Percentiles rank a stretch among this genome's conserved stretches.
Evolutionary conservation across 2,888 invertebrate species (phyloP).

Genomic region (Nomada ruficornis): DNA sequence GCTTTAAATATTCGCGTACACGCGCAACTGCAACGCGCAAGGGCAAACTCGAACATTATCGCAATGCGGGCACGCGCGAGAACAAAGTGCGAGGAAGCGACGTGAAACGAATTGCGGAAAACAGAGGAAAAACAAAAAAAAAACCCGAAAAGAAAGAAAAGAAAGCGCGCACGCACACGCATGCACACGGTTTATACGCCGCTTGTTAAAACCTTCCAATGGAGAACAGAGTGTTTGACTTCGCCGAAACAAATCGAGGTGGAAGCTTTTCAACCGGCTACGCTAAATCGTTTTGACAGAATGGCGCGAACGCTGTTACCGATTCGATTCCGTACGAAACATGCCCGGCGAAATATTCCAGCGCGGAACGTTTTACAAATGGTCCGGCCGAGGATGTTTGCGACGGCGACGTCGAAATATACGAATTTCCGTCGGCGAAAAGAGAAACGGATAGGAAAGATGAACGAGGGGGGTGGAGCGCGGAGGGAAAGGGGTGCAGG

Average conservation of each 20-base stretch:
- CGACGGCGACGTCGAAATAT: constrained; percentile 45
- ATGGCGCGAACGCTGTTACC: constrained; percentile 55
- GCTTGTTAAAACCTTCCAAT: constrained; percentile 29
- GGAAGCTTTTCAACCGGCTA: constrained; percentile 50
- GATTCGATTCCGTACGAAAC: constrained; percentile 65
- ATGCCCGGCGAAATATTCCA: constrained; percentile 58
- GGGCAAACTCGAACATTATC: constrained; percentile 8
- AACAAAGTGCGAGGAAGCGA: neutral
- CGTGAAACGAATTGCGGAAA: neutral
- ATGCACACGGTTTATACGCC: constrained; percentile 8
- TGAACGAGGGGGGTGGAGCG: neutral
- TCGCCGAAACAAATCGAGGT: constrained; percentile 54
- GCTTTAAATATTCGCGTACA: constrained; percentile 12
- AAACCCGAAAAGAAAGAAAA: neutral
- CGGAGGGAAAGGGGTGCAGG: neutral
- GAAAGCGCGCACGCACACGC: neutral
- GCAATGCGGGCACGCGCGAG: neutral
- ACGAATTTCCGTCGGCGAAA: constrained; percentile 48
- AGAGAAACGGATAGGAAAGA: neutral
- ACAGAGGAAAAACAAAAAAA: neutral
- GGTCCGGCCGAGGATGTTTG: constrained; percentile 32
- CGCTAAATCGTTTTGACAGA: constrained; percentile 60
- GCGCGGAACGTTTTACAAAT: constrained; percentile 60
- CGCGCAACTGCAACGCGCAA: neutral
- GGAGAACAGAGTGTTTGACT: constrained; percentile 51